Evolutionary conservation across 2,888 invertebrate genomes (phyloP).

Genomic region (Lithophane socia): DNA sequence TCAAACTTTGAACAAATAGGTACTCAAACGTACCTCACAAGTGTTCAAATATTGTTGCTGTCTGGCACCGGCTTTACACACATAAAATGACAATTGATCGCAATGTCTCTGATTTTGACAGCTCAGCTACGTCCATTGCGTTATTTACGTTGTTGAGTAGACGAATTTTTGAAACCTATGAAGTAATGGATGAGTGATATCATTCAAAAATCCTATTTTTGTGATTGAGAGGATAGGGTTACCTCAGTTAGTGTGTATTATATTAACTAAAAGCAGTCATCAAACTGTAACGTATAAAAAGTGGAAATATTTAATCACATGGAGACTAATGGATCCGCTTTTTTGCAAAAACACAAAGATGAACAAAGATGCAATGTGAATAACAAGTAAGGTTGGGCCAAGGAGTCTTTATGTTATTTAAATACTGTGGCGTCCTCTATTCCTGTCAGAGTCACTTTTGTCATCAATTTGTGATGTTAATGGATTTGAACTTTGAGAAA

Average conservation of each 20-base stretch:
- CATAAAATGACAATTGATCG: too few species aligned
- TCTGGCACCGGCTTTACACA: too few species aligned
- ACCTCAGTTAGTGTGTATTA: not conserved
- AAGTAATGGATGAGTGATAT: too few species aligned
- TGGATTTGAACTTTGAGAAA: not conserved
- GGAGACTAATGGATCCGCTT: not conserved
- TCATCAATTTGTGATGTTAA: not conserved
- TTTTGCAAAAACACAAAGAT: not conserved
- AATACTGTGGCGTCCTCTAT: not conserved
- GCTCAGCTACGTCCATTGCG: too few species aligned
- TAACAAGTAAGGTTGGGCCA: not conserved
- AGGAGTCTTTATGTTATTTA: not conserved
- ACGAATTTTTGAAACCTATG: too few species aligned
- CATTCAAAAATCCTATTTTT: too few species aligned
- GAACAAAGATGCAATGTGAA: not conserved
- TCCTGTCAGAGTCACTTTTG: not conserved
- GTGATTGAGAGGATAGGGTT: not conserved
- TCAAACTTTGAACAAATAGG: too few species aligned
- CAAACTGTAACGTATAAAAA: not conserved
- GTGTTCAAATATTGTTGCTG: too few species aligned
- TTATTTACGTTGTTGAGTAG: too few species aligned
- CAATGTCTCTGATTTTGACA: too few species aligned
- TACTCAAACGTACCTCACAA: too few species aligned
- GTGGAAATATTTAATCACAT: not conserved
- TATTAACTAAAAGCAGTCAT: not conserved